Conservation (phyloP, 2,113 vertebrate genomes). For the Saguinus imperator region DNA sequence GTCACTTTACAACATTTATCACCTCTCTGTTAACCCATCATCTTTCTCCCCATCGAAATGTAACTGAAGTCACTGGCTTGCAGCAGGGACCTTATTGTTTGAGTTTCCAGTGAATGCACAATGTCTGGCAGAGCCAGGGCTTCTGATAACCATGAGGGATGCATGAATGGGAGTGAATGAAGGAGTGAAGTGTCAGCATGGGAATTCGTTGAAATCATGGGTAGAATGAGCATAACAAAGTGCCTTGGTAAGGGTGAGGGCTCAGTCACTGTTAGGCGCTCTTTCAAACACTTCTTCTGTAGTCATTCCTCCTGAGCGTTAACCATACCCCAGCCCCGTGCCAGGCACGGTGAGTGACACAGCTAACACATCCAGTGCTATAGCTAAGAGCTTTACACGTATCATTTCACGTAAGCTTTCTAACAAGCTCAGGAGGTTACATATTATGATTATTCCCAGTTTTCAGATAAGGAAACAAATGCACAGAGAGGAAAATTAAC, state of each 20-base stretch:
- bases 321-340: not conserved
- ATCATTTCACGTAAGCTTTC: not conserved
- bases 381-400: not conserved
- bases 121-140: not conserved
- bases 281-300: not conserved
- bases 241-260: not conserved
- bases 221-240: not conserved
- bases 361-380: not conserved
- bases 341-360: not conserved
- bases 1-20: too few relatives aligned
- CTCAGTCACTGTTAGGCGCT: fast-evolving
- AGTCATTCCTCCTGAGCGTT: not conserved
- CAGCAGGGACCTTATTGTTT: not conserved
- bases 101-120: not conserved
- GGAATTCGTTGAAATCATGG: not conserved
- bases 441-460: not conserved
- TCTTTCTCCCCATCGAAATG: not conserved
- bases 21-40: not conserved
- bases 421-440: not conserved
- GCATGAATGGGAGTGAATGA: too few relatives aligned
- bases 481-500: not conserved
- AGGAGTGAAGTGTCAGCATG: not conserved
- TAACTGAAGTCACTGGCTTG: not conserved
- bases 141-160: not conserved
- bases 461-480: not conserved